Base-by-base conservation (phyloP, 2,797 vertebrate species). In the Platyrinchus mystaceus region DNA sequence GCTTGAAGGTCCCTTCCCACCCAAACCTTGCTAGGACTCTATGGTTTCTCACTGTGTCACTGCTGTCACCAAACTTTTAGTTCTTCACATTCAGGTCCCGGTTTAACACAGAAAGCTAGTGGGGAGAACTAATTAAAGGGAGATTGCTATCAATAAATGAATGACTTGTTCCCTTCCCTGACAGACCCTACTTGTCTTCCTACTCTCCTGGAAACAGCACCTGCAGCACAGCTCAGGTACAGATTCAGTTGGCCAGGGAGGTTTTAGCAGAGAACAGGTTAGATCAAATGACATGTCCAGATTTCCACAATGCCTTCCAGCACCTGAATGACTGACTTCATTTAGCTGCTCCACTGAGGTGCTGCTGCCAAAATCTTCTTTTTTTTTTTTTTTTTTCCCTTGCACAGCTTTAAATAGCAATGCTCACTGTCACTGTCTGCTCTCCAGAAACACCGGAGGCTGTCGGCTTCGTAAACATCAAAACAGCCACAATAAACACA, bases 401-500 rank as follows among this genome's bases (percentile, higher is more conserved):
- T 32, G 34, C 50, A 41, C 22, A 37, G 43, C 67, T 87, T 68
- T 59, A 77, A 84, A 75, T 12, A 85, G 67, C 79, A 94, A 66
- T 14, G 26, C 37, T 68, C 0, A 0, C 36, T 2, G 0, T 41
- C 66, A 52, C 22, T 0, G 0, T 4, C 8, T 2, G 2, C 49
- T 36, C 49, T 68, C 52, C n/a, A 5, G 63, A 78, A 93, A 64
- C 52, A 43, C 60, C 9, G 22, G 39, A 30, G 56, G 58, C 32
- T 55, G 52, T 50, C 8, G 2, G 44, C n/a, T 86, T 49, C 17
- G 5, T 13, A 58, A 69, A 34, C 77, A 44, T 32, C 81, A 76
- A 36, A 66, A 22, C 1, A 4, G 36, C 39, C 69, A 39, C 63
- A 32, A 83, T 30, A 63, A 86, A 76, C 30, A 81, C 41, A 37